These are phyloP conservation scores for Acanthiza pusilla DNA, from an alignment of 2,797 vertebrate genomes.

Conservation along the genomic window DNA sequence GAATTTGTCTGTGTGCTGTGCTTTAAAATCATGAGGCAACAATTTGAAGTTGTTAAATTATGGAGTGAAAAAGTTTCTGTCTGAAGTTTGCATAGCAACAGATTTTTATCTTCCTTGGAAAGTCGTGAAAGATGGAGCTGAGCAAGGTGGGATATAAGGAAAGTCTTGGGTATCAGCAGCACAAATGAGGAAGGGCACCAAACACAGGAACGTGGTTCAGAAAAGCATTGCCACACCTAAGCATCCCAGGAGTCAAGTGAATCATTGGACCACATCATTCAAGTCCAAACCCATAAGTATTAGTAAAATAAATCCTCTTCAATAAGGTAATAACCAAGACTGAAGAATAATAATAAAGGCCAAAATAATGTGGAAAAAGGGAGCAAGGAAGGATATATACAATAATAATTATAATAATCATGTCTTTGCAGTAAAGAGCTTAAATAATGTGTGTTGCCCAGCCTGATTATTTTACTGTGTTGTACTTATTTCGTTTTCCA, in stretches of 20 bases:
- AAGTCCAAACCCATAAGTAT: background rate
- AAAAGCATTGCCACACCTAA: background rate
- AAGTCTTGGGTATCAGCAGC: background rate
- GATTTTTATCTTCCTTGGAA: background rate
- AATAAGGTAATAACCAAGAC: background rate
- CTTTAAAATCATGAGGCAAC: background rate
- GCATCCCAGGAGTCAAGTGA: background rate
- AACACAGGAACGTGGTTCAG: background rate
- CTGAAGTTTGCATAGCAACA: background rate
- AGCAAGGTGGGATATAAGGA: background rate
- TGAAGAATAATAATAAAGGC: background rate
- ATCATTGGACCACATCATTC: background rate
- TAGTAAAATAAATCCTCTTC: background rate
- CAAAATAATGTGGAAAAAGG: background rate
- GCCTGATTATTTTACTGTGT: background rate
- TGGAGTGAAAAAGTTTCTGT: background rate
- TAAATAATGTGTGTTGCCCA: rapidly evolving
- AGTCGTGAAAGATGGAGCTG: background rate
- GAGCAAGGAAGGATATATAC: no score
- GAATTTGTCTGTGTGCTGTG: background rate
- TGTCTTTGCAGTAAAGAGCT: background rate
- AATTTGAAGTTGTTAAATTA: background rate
- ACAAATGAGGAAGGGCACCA: background rate
- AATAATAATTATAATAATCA: background rate
- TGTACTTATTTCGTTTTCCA: background rate